Evolutionary conservation across 2,888 invertebrate genomes (phyloP).

Genomic region (Melolontha melolontha): DNA sequence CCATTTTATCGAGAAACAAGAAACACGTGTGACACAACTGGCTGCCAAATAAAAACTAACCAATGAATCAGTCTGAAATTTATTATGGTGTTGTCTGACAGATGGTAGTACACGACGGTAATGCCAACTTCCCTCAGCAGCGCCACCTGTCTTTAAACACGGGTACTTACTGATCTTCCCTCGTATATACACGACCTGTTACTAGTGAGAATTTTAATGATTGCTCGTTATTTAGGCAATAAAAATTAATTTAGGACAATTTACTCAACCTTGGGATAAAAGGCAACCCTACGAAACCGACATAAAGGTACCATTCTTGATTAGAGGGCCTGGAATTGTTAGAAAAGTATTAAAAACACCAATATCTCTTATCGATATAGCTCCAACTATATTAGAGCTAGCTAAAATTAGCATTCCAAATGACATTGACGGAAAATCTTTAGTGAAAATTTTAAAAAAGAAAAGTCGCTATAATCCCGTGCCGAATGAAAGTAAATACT

Average conservation of each 20-base stretch:
- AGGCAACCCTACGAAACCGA: slow-evolving; percentile 93
- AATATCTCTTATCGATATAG: slow-evolving; percentile 83
- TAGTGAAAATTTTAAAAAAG: slow-evolving; percentile 48
- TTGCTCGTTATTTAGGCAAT: no score
- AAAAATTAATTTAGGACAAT: slow-evolving; percentile 75
- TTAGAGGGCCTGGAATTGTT: slow-evolving; percentile 75
- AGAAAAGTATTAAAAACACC: slow-evolving; percentile 68
- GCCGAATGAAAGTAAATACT: slow-evolving; percentile 64
- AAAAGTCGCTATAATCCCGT: slow-evolving; percentile 50
- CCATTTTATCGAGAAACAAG: no score
- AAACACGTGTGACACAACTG: no score
- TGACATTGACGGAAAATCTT: slow-evolving; percentile 76
- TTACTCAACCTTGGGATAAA: slow-evolving; percentile 89
- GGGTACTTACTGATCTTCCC: no score
- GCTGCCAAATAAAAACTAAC: no score
- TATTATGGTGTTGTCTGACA: no score
- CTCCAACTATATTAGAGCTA: slow-evolving; percentile 83
- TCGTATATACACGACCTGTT: no score
- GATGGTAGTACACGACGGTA: no score
- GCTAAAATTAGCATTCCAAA: slow-evolving; percentile 70
- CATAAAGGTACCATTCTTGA: slow-evolving; percentile 83
- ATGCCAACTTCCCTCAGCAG: no score
- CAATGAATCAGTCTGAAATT: no score
- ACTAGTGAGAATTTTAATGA: no score
- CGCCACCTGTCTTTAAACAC: no score